Evolutionary conservation across 2,888 invertebrate genomes (phyloP), one percentile per base, ranked within the genome.

Genomic region (Augiades crinisus): DNA sequence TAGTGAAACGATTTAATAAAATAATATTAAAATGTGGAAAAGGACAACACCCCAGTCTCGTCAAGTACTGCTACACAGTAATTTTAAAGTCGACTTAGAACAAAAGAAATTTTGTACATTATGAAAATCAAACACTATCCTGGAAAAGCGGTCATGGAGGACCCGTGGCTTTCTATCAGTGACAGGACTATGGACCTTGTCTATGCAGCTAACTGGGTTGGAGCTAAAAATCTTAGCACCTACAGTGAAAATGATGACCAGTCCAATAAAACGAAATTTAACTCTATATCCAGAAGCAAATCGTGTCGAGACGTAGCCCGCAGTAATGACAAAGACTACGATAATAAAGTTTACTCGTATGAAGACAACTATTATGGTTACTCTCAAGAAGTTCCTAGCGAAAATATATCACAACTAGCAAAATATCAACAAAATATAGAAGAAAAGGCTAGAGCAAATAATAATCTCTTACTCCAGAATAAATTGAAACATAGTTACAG

Each of bases 61-160:
- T 12, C 22, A 31, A 33, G 21, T 21, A 13, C 10, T 27, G 27
- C 2, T 4, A 3, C 10, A 4, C 24, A n/a, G n/a, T 4, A 27
- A 10, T 27, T 10, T 3, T 4, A 7, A 31, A 12, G 10, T 24
- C 8, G 22, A 13, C 10, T 24, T 8, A 0, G 24, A 49, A 47
- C 49, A 53, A 14, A 46, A 60, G 43, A 50, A 60, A 57, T 64
- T 57, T 21, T 55, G 59, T 53, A 59, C 80, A 86, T 69, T 76
- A 96, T 96, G 96, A 95, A 95, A 91, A 94, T 96, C 61, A 94
- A 95, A 77, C 94, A 94, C 68, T 95, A 96, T 79, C 96, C 96
- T 34, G 96, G 96, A 60, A 94, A 95, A 83, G 96, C 94, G 60
- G 95, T 95, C 70, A 91, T 95, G 91, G 95, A 95, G 76, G 94